These are phyloP conservation scores for Xanthorhoe designata DNA, from an alignment of 2,888 invertebrate genomes.

Conservation along the genomic window DNA sequence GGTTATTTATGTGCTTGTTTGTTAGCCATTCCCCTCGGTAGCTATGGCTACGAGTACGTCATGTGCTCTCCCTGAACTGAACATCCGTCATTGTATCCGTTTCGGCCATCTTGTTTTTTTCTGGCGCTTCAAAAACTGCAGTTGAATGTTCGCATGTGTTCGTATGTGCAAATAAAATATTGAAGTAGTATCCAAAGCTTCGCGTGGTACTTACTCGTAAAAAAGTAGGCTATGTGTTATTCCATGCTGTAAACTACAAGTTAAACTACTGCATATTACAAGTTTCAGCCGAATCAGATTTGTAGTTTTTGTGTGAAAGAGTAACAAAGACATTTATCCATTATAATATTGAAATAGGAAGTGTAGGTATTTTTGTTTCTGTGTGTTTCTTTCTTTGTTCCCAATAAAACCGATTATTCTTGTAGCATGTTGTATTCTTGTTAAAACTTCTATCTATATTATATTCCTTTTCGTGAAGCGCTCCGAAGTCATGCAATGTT, in stretches of 20 bases:
- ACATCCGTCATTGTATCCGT: conserved; percentile 67
- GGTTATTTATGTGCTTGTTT: conserved; percentile 7
- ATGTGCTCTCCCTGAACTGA: conserved; percentile 54
- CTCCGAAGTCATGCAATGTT: conserved; percentile 52
- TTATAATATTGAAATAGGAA: too few species aligned
- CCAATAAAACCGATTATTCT: too few species aligned
- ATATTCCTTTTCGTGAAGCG: conserved; percentile 17
- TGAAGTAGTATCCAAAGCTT: too few species aligned
- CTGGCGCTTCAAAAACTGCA: conserved; percentile 20
- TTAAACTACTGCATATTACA: conserved; percentile 1
- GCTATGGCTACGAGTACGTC: conserved; percentile 47
- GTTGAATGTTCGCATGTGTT: conserved; percentile 18
- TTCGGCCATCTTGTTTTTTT: conserved; percentile 63
- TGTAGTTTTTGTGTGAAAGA: too few species aligned
- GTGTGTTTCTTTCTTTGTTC: too few species aligned
- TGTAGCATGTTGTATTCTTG: background rate
- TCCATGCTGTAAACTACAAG: too few species aligned
- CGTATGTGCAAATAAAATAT: background rate
- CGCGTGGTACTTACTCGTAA: too few species aligned
- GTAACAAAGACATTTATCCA: background rate
- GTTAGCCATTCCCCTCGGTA: conserved; percentile 13
- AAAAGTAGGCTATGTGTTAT: too few species aligned
- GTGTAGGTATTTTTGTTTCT: too few species aligned
- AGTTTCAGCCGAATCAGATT: background rate
- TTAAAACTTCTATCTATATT: background rate